Evolutionary conservation across 2,113 vertebrate genomes (phyloP).

Genomic region (Mionectes macconnelli): DNA sequence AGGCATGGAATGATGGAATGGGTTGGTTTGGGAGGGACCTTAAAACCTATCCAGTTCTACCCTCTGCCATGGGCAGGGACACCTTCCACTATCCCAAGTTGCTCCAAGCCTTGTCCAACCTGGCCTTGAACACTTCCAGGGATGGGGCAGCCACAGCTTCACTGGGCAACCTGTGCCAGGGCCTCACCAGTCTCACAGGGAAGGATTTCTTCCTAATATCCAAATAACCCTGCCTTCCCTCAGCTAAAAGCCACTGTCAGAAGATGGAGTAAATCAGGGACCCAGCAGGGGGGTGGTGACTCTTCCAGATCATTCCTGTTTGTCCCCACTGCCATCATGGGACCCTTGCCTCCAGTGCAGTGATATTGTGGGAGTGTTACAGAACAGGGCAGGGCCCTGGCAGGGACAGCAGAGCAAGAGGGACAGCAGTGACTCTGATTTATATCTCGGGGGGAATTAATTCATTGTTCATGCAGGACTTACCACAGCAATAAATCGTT

Average conservation of each 20-base stretch:
- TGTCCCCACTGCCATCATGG: neutral
- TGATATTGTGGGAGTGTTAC: neutral
- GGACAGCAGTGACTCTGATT: neutral
- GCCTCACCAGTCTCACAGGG: neutral
- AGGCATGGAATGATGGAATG: neutral
- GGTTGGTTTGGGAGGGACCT: neutral
- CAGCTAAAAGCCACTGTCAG: neutral
- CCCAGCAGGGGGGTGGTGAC: neutral
- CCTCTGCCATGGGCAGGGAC: neutral
- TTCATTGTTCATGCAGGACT: neutral
- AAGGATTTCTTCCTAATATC: neutral
- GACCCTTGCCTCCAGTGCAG: neutral
- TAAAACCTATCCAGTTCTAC: neutral
- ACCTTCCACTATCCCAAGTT: neutral
- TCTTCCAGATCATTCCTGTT: neutral
- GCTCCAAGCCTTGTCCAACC: neutral
- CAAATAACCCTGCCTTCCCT: neutral
- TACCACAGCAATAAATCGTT: constrained; percentile 26
- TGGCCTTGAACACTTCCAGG: neutral
- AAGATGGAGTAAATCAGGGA: neutral
- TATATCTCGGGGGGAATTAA: neutral
- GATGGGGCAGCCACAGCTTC: neutral
- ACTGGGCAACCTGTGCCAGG: neutral
- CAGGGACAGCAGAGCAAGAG: neutral
- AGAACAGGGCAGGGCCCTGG: neutral